Evolutionary conservation across 2,888 invertebrate species (phyloP).

Genomic region (Andrena minutula): DNA sequence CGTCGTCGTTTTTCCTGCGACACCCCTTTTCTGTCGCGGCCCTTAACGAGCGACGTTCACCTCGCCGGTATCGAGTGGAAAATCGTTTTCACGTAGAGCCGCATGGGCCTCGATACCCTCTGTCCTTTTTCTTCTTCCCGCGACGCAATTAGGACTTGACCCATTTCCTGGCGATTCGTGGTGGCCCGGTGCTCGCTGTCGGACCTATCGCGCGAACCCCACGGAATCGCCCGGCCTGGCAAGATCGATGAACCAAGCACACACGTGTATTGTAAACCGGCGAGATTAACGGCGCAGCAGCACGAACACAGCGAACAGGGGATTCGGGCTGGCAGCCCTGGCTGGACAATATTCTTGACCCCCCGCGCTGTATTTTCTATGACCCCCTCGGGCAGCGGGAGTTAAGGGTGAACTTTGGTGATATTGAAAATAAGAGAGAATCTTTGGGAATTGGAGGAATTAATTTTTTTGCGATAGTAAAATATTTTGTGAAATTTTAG

Average conservation of each 20-base stretch:
- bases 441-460: too few relatives aligned
- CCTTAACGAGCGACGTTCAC: constrained; percentile 9
- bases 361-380: background rate
- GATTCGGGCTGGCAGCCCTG: background rate
- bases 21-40: too few relatives aligned
- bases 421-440: too few relatives aligned
- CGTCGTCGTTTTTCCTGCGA: too few relatives aligned
- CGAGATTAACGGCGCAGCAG: constrained; percentile 30
- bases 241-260: constrained; percentile 49
- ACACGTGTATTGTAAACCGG: constrained; percentile 36
- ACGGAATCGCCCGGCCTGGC: constrained; percentile 16
- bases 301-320: constrained; percentile 16
- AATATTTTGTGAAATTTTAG: too few relatives aligned
- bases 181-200: constrained; percentile 22
- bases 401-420: too few relatives aligned
- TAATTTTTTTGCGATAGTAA: too few relatives aligned
- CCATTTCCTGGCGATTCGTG: constrained; percentile 26
- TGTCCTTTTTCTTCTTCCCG: constrained; percentile 4
- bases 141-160: constrained; percentile 59
- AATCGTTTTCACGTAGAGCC: constrained; percentile 17
- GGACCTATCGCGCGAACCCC: constrained; percentile 27
- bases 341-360: constrained; percentile 15
- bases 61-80: constrained; percentile 2
- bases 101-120: constrained; percentile 1
- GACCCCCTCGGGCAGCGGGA: background rate